phyloP scores from a whole-genome alignment of 2,888 invertebrate genomes.

The Oligia latruncula region DNA sequence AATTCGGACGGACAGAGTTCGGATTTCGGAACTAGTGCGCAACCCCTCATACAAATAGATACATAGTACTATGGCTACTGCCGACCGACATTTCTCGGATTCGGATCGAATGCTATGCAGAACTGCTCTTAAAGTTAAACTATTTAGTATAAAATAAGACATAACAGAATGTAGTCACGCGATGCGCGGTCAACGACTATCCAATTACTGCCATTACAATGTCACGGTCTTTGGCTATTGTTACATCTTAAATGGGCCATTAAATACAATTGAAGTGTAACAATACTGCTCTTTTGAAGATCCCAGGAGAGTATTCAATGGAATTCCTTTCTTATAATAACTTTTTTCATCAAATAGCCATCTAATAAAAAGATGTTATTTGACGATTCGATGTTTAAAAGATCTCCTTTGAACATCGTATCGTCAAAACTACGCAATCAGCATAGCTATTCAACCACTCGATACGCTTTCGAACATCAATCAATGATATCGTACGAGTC shows the following conservation, averaged over 20 bases:
- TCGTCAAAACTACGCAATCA: background rate
- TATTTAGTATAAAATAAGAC: slow-evolving; percentile 1
- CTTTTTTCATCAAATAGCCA: background rate
- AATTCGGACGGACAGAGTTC: too few relatives aligned
- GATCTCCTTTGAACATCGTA: background rate
- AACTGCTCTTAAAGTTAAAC: background rate
- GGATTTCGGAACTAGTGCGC: too few relatives aligned
- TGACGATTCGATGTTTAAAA: background rate
- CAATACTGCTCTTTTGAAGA: slow-evolving; percentile 1
- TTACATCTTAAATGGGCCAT: slow-evolving; percentile 16
- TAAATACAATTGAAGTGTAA: slow-evolving; percentile 26
- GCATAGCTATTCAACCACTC: too few relatives aligned
- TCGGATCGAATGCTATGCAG: background rate
- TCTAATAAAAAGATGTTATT: background rate
- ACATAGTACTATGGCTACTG: too few relatives aligned
- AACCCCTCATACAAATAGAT: too few relatives aligned
- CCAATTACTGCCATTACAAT: slow-evolving; percentile 38
- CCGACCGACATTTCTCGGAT: background rate
- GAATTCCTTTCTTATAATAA: background rate
- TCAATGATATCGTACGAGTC: too few relatives aligned
- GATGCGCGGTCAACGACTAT: slow-evolving; percentile 46
- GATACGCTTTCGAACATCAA: too few relatives aligned
- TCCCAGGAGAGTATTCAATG: slow-evolving; percentile 2
- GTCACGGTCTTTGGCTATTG: slow-evolving; percentile 30
- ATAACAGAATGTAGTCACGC: slow-evolving; percentile 48